Conservation (phyloP, 2,797 vertebrate species). For the Gallinago stenura region DNA sequence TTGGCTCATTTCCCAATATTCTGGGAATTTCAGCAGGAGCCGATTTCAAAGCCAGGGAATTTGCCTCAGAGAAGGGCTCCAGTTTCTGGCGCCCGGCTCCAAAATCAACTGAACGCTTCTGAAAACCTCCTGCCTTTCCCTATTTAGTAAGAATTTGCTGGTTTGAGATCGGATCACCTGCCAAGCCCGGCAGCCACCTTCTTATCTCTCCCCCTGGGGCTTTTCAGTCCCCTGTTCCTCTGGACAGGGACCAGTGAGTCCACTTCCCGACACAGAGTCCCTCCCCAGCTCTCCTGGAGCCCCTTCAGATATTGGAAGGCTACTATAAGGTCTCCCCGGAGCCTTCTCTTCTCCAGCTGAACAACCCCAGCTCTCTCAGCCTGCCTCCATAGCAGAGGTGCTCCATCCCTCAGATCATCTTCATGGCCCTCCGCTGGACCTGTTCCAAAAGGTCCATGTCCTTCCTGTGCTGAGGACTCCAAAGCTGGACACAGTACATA, state of each 20-base stretch:
- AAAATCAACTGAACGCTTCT: background rate
- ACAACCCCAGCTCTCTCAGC: too few relatives aligned
- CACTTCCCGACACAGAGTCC: background rate
- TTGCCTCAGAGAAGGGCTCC: background rate
- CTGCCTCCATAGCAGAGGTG: too few relatives aligned
- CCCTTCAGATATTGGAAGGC: too few relatives aligned
- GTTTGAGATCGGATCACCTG: background rate
- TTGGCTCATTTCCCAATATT: background rate
- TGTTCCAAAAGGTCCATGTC: too few relatives aligned
- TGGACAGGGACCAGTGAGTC: background rate
- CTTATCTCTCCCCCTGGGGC: background rate
- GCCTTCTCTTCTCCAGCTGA: too few relatives aligned
- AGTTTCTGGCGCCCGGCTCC: fast-evolving
- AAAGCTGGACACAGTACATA: too few relatives aligned
- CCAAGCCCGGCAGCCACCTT: background rate
- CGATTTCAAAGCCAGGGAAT: background rate
- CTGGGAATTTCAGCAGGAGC: background rate
- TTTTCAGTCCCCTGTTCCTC: background rate
- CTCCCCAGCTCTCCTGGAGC: too few relatives aligned
- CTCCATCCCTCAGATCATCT: too few relatives aligned
- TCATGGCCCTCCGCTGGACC: too few relatives aligned
- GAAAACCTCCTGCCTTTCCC: background rate
- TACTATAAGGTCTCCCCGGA: too few relatives aligned
- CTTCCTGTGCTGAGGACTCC: too few relatives aligned
- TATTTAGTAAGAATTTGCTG: background rate